A percentile compares a stretch with the other conserved stretches of the same genome.
Evolutionary conservation across 2,797 vertebrate species (phyloP).

Genomic region (Coccyzus lansbergi): DNA sequence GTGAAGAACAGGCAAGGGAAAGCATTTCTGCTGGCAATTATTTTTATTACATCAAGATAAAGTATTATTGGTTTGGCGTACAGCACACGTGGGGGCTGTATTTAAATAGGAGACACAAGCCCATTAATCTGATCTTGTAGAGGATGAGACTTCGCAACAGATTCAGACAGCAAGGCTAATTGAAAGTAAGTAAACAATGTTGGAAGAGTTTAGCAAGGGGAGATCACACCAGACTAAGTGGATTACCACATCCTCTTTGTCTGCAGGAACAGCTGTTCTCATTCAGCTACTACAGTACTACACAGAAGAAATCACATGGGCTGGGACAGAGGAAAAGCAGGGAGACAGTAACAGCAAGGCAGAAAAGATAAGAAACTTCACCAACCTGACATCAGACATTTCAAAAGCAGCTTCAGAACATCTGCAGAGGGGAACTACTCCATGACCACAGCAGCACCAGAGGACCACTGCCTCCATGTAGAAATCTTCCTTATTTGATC

Average conservation of each 20-base stretch:
- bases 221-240: not conserved
- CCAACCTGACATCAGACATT: not conserved
- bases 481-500: not conserved
- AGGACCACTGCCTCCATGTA: not conserved
- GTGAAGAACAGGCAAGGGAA: not conserved
- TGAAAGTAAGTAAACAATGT: not conserved
- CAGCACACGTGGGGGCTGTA: conserved; percentile 29
- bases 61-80: not conserved
- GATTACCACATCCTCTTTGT: not conserved
- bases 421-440: not conserved
- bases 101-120: not conserved
- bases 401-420: not conserved
- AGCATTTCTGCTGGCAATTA: not conserved
- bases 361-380: not conserved
- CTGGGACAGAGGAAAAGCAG: not conserved
- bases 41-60: conserved; percentile 38
- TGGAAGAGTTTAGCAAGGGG: not conserved
- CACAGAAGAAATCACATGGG: not conserved
- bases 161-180: not conserved
- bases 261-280: not conserved
- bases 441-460: rapidly evolving
- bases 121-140: conserved; percentile 3
- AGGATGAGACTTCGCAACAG: not conserved
- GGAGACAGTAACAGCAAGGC: not conserved
- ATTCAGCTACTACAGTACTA: not conserved